Conservation (phyloP, 2,113 vertebrate genomes). For the Talpa occidentalis region DNA sequence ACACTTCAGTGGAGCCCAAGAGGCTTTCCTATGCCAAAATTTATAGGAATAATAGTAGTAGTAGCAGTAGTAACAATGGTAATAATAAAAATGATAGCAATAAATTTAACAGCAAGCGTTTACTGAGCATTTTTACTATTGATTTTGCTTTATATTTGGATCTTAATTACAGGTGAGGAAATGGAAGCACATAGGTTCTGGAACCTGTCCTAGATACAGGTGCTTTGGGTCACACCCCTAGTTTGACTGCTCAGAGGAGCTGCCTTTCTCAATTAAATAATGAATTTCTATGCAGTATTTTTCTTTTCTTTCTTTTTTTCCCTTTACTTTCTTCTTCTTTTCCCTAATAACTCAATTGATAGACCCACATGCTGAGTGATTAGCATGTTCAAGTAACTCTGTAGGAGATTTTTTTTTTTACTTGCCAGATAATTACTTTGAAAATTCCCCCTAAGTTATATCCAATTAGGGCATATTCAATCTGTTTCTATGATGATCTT, state of each 20-base stretch:
- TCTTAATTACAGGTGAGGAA: not conserved
- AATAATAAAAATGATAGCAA: not conserved
- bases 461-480: slow-evolving; percentile 27
- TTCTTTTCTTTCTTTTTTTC: not conserved
- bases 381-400: slow-evolving; percentile 58
- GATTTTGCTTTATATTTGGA: not conserved
- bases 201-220: not conserved
- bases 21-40: not conserved
- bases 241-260: not conserved
- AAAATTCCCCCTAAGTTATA: slow-evolving; percentile 34
- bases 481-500: not conserved
- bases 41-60: not conserved
- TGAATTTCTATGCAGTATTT: not conserved
- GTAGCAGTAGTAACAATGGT: not conserved
- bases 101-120: not conserved
- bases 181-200: not conserved
- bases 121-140: not conserved
- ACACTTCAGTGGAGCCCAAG: not conserved
- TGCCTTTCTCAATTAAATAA: not conserved
- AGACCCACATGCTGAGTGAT: slow-evolving; percentile 39
- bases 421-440: slow-evolving; percentile 51
- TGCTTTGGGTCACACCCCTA: not conserved
- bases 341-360: slow-evolving; percentile 7
- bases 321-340: not conserved
- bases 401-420: slow-evolving; percentile 50